Conservation (phyloP, 1,140 invertebrate genomes). For the Drosophila arawakana region DNA sequence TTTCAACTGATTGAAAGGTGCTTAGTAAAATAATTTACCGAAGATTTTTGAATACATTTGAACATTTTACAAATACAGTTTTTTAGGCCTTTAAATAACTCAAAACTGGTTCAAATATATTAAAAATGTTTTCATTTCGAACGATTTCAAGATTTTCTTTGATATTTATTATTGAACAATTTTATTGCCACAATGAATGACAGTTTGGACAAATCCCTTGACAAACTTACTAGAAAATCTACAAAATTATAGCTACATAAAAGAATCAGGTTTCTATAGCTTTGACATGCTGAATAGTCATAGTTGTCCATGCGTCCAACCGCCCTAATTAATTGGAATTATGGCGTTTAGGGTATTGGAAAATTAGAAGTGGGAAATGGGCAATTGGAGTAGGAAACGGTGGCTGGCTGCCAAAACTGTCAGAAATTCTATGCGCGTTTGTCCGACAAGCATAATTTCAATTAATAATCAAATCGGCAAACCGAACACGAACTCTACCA, state of each 20-base stretch:
- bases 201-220: no score
- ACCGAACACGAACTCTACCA: slow-evolving; percentile 45
- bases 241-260: background rate
- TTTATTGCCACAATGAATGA: no score
- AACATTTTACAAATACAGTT: no score
- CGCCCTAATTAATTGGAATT: slow-evolving; percentile 53
- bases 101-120: no score
- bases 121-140: no score
- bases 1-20: slow-evolving; percentile 3
- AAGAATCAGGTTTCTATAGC: slow-evolving; percentile 7
- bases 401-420: slow-evolving; percentile 69
- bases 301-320: background rate
- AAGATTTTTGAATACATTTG: no score
- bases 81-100: no score
- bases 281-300: slow-evolving; percentile 2
- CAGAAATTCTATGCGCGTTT: slow-evolving; percentile 74
- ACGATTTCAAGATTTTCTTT: no score
- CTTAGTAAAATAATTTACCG: background rate
- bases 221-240: background rate
- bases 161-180: no score
- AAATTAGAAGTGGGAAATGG: background rate
- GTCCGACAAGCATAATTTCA: slow-evolving; percentile 71
- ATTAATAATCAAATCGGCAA: slow-evolving; percentile 78
- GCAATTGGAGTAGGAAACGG: background rate
- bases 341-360: slow-evolving; percentile 22